A percentile compares a stretch with the other conserved stretches of the same genome.
Conservation (phyloP, 2,888 invertebrate species). For the Athrips mouffetella region DNA sequence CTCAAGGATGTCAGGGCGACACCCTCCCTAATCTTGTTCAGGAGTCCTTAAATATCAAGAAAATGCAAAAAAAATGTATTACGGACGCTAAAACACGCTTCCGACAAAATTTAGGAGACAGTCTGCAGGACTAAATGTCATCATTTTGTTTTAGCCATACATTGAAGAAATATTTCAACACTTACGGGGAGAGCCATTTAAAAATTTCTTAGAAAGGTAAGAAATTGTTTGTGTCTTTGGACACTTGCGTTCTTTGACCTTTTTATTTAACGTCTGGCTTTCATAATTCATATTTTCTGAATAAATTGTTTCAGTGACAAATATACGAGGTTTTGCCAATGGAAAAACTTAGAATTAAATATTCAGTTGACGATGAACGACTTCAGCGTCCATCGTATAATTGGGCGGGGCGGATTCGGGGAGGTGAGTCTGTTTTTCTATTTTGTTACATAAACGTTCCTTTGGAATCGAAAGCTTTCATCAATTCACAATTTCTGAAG, state of each 20-base stretch:
- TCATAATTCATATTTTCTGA: neutral
- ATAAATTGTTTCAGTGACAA: constrained; percentile 88
- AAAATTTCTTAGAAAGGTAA: constrained; percentile 98
- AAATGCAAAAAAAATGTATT: no score
- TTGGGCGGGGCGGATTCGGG: constrained; percentile 99
- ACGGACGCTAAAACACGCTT: no score
- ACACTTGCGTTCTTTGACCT: neutral
- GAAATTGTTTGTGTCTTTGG: neutral
- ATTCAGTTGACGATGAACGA: constrained; percentile 99
- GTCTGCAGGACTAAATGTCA: no score
- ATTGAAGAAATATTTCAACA: constrained; percentile 99
- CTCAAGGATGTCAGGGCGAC: no score
- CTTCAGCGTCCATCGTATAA: constrained; percentile 99
- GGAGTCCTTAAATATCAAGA: no score
- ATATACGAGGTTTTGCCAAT: constrained; percentile 99
- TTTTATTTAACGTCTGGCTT: neutral
- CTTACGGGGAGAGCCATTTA: constrained; percentile 97
- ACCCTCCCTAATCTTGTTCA: no score
- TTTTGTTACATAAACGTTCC: no score
- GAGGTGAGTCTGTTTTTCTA: constrained; percentile 75
- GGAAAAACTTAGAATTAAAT: constrained; percentile 99
- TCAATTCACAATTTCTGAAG: no score
- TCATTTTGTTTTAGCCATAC: constrained; percentile 89
- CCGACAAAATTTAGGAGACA: no score
- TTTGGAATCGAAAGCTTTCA: no score